Base-by-base conservation (phyloP, 1,140 invertebrate genomes). In the Aphelenchoides fujianensis region DNA sequence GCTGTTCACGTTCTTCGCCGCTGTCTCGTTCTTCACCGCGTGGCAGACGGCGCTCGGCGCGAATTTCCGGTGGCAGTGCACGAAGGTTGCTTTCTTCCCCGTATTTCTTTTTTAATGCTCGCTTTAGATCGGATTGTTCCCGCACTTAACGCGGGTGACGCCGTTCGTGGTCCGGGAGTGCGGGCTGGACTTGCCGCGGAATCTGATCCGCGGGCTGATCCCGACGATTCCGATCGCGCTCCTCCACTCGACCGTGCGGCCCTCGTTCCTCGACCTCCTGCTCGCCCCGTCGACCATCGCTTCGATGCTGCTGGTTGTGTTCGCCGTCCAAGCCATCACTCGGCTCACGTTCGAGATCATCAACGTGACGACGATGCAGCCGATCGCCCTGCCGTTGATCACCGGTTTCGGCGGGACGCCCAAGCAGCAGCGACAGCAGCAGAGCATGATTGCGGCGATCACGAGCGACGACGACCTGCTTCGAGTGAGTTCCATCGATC, bases 31-130 rank as follows among this genome's bases (percentile, higher is more conserved):
- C 30, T 66, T 66, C 32, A 1, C 63, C 12, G 37, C 63, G 1
- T 66, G n/a, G 12, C 31, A 66, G 23, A 66, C 63, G 2, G 63
- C 63, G 16, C 53, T 66, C 2, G n/a, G 32, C 16, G 63, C 63
- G 23, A 66, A 66, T 31, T 66, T 66, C 7, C 16, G 63, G 53
- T 66, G 63, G 63, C 16, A 66, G 53, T 66, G 31, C 36, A 30
- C 36, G 2, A 36, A 66, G 31, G 63, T n/a, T n/a, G n/a, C n/a
- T n/a, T n/a, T n/a, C n/a, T n/a, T n/a, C n/a, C n/a, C n/a, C n/a
- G n/a, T n/a, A n/a, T n/a, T n/a, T n/a, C n/a, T n/a, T n/a, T n/a
- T n/a, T n/a, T n/a, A n/a, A n/a, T n/a, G n/a, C n/a, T n/a, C n/a
- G n/a, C 36, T 1, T 61, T 35, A 66, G 63, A 30, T 12, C 9